These are phyloP conservation scores for Marmota monax DNA, from an alignment of 2,113 vertebrate species.

Conservation along the genomic window DNA sequence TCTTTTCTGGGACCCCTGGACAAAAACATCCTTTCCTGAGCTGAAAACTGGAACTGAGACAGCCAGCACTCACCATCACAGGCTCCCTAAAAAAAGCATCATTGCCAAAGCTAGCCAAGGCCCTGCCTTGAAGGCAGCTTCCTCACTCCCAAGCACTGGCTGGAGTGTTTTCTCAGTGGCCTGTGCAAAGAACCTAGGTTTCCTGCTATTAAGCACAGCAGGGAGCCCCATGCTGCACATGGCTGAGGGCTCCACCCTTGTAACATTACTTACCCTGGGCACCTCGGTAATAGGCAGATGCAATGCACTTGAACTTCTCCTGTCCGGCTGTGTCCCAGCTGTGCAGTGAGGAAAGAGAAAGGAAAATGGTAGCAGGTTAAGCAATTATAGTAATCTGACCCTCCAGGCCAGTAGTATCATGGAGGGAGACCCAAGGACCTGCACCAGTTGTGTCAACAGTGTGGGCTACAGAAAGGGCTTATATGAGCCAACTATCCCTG, in stretches of 20 bases:
- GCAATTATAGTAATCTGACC: not conserved
- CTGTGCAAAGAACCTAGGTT: not conserved
- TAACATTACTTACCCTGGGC: conserved; percentile 90
- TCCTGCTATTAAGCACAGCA: not conserved
- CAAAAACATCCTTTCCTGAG: not conserved
- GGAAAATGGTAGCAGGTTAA: conserved; percentile 60
- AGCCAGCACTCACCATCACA: not conserved
- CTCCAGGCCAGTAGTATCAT: not conserved
- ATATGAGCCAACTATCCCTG: no score
- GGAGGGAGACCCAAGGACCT: not conserved
- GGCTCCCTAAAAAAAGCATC: not conserved
- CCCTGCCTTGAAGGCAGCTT: not conserved
- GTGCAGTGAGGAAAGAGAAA: conserved; percentile 58
- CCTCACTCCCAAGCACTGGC: not conserved
- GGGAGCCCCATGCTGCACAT: rapidly evolving
- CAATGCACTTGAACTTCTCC: conserved; percentile 97
- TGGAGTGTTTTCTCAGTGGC: not conserved
- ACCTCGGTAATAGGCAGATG: conserved; percentile 95
- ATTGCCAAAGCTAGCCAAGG: not conserved
- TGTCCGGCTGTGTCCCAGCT: conserved; percentile 98
- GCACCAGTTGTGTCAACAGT: not conserved
- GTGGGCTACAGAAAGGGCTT: not conserved
- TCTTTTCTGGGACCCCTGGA: not conserved
- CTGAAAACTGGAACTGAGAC: not conserved
- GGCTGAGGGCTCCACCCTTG: not conserved